Evolutionary conservation across 2,113 vertebrate genomes (phyloP).

Genomic region (Podarcis muralis): DNA sequence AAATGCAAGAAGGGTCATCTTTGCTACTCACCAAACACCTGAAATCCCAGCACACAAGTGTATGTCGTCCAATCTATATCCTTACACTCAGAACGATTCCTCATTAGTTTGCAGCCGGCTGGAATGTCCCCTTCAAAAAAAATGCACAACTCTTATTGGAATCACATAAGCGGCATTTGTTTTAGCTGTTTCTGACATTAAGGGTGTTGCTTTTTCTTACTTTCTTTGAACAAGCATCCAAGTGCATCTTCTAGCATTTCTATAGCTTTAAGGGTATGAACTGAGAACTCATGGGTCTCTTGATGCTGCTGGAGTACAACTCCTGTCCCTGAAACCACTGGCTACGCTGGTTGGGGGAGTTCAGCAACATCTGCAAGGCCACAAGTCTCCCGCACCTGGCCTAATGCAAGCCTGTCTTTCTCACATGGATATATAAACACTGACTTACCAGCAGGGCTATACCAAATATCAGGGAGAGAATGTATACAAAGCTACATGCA

Average conservation of each 20-base stretch:
- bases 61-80: slow-evolving; percentile 96
- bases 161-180: background rate
- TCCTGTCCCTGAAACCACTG: too few species aligned
- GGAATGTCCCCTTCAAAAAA: slow-evolving; percentile 90
- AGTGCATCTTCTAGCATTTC: background rate
- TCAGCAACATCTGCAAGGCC: too few species aligned
- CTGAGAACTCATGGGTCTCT: background rate
- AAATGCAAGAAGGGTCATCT: background rate
- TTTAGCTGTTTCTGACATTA: background rate
- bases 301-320: too few species aligned
- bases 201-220: background rate
- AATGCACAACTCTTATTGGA: background rate
- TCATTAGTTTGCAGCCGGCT: slow-evolving; percentile 92
- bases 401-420: background rate
- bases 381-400: background rate
- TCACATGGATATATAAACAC: too few species aligned
- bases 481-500: background rate
- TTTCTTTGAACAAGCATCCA: background rate
- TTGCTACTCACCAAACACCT: slow-evolving; percentile 90
- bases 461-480: background rate
- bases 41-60: slow-evolving; percentile 96
- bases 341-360: too few species aligned
- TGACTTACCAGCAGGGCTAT: background rate
- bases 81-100: slow-evolving; percentile 96
- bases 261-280: background rate